Evolutionary conservation across 2,113 vertebrate species (phyloP), one percentile per base, ranked within the genome.

Genomic region (Aspidoscelis tigris): DNA sequence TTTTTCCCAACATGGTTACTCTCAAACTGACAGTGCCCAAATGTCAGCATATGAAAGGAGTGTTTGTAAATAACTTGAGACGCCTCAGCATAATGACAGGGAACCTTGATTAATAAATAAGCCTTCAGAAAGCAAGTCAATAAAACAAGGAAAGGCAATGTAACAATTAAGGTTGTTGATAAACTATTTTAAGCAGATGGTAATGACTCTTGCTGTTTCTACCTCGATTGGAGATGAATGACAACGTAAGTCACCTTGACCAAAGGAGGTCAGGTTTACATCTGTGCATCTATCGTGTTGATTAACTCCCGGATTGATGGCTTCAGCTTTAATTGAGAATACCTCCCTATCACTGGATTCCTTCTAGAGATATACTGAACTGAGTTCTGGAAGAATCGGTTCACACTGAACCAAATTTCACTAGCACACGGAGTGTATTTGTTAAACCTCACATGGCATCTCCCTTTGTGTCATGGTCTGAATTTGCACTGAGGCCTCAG

Each of bases 41-140:
- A 61, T 58, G n/a, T 20, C 50, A 77, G 39, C 55, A 55, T 55
- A 58, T 58, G 50, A 58, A 61, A 77, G 33, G 50, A 77, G 24
- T 77, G n/a, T 58, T 58, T 77, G 75, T 58, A 77, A 77, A 77
- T 74, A 44, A 74, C 58, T 33, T 39, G n/a, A 33, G 75, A 58
- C 33, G 50, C 39, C 12, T 58, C 50, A 58, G n/a, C 55, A 58
- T 39, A 58, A 77, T 77, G 75, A 77, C 75, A 77, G 20, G 33
- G 26, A 58, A 77, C 4, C 74, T n/a, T 16, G 24, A 76, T 76
- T 47, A 76, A 53, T 76, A 76, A 76, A 53, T 53, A 7, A 77
- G 4, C 18, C 55, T 76, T 16, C 33, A 24, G 33, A 58, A 33
- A 16, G 24, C 2, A 14, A 77, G n/a, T 39, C 7, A 77, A 77